These are phyloP conservation scores for Hippocampus zosterae DNA, from an alignment of 2,113 vertebrate genomes.

Conservation along the genomic window DNA sequence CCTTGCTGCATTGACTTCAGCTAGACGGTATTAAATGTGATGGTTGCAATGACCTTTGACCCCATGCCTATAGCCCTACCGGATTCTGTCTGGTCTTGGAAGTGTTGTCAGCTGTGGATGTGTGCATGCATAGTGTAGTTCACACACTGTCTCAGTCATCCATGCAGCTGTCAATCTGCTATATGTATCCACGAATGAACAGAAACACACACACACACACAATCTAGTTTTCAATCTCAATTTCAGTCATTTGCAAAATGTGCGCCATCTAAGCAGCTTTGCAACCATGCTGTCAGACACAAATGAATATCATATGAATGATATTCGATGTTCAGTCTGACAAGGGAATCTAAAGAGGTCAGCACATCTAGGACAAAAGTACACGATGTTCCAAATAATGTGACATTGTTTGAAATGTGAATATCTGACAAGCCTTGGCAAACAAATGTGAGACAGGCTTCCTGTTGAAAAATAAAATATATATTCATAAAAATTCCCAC, in stretches of 20 bases:
- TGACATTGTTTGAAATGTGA: not conserved
- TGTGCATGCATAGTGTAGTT: conserved; percentile 7
- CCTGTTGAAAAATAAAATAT: not conserved
- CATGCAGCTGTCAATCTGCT: conserved; percentile 21
- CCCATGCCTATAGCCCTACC: conserved; percentile 17
- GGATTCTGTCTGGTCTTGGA: conserved; percentile 26
- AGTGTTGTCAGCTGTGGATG: conserved; percentile 36
- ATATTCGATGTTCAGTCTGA: not conserved
- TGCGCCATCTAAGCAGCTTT: not conserved
- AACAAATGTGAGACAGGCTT: too few relatives aligned
- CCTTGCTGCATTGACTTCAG: conserved; percentile 7
- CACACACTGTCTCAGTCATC: conserved; percentile 2
- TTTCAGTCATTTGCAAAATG: not conserved
- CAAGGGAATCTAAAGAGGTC: too few relatives aligned
- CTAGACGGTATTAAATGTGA: conserved; percentile 30
- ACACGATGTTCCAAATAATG: not conserved
- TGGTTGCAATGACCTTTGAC: conserved; percentile 32
- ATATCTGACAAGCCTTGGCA: not conserved
- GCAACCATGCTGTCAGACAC: conserved; percentile 30
- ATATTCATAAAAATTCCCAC: not conserved
- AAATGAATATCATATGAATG: conserved; percentile 21
- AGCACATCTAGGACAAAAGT: not conserved
- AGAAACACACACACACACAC: too few relatives aligned
- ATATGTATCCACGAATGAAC: too few relatives aligned
- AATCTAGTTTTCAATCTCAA: too few relatives aligned